Base-by-base conservation (phyloP, 2,888 invertebrate genomes). In the Danaus chrysippus region DNA sequence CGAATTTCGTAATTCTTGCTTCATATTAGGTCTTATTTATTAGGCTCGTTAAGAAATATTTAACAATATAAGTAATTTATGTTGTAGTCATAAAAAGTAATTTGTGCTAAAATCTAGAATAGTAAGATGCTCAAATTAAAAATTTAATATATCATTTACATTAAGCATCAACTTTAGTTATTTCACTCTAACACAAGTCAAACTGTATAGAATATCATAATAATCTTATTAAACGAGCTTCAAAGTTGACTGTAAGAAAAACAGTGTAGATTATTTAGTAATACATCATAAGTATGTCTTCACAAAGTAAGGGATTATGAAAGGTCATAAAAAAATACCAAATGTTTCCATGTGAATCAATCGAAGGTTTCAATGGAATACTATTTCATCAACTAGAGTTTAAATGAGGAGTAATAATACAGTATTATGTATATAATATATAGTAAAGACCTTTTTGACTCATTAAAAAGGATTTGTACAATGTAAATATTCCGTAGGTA, bases 1-100 rank as follows among this genome's bases (percentile, higher is more conserved):
- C 63, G 63, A 63, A 61, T 63, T 63, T 63, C 57, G 54, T 41
- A 61, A 63, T 60, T 10, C 19, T 61, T 49, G 54, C 54, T 60
- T 61, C 43, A 23, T 61, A 60, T 34, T 42, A 54, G 54, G 43
- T 44, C 54, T 44, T 56, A 6, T 3, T 54, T 42, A 15, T 42
- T 42, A 42, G 15, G 49, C 3, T 49, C 17, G 15, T 49, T 17
- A 17, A 17, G 10, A 46, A 12, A 17, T 49, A 49, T 49, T 49
- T 17, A 46, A 49, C 17, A 49, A 49, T 49, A 49, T 17, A 17
- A 17, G 17, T 49, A 10, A 34, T 34, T 49, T 17, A 49, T 49
- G 17, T 17, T 49, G 17, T 17, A 17, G 17, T 17, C 1, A 46
- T n/a, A 15, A 49, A 10, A 17, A 10, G 17, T 17, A 17, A 49